phyloP scores from a whole-genome alignment of 2,888 invertebrate genomes.

The Aleiodes leptofemur region DNA sequence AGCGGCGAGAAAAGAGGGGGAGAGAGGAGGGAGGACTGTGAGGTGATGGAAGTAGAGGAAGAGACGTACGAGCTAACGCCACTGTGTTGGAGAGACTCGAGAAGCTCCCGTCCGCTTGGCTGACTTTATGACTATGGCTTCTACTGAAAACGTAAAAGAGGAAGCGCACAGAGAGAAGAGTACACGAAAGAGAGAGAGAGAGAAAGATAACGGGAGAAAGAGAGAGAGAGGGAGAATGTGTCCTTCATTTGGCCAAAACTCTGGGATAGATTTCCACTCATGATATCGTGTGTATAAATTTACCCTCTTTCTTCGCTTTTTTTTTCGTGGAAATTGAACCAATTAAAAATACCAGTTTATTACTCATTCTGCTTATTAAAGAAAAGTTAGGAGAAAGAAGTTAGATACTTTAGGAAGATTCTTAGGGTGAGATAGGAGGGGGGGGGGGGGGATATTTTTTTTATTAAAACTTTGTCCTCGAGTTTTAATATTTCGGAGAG shows the following conservation, averaged over 20 bases:
- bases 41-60: constrained; percentile 32
- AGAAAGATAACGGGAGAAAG: too few species aligned
- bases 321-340: background rate
- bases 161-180: constrained; percentile 43
- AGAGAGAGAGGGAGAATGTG: constrained; percentile 44
- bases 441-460: background rate
- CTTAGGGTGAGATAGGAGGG: too few species aligned
- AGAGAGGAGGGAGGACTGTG: constrained; percentile 40
- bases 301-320: constrained; percentile 2
- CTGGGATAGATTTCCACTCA: constrained; percentile 59
- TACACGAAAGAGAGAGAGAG: constrained; percentile 51
- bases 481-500: too few species aligned
- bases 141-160: constrained; percentile 66
- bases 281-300: constrained; percentile 45
- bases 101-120: constrained; percentile 66
- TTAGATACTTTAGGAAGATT: background rate
- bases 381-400: too few species aligned
- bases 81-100: constrained; percentile 57
- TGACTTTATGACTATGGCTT: constrained; percentile 73
- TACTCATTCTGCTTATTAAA: background rate
- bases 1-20: constrained; percentile 40
- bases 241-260: constrained; percentile 63
- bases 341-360: too few species aligned
- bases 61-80: constrained; percentile 51
- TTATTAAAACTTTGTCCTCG: constrained; percentile 4